Evolutionary conservation across 2,113 vertebrate genomes (phyloP).

Genomic region (Odocoileus hemionus): DNA sequence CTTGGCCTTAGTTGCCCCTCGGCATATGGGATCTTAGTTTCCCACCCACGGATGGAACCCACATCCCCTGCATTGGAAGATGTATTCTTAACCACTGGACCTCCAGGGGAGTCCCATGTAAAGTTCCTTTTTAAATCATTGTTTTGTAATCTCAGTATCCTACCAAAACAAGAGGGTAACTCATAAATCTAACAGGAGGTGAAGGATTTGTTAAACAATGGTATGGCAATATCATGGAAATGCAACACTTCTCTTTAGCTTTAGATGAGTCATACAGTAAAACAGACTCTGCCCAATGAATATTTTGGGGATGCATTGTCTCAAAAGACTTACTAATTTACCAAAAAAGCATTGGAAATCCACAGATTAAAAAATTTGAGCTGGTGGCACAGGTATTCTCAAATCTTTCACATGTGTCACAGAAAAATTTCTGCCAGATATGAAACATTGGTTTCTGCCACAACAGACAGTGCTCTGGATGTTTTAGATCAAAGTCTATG

Average conservation of each 20-base stretch:
- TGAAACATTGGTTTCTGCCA: background rate
- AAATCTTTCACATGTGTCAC: background rate
- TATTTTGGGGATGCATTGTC: background rate
- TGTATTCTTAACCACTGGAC: background rate
- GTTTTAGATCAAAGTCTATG: background rate
- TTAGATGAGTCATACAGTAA: background rate
- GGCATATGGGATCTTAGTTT: background rate
- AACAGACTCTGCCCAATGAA: background rate
- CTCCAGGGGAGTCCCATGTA: background rate
- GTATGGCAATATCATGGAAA: background rate
- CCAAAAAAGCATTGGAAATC: background rate
- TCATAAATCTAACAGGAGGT: background rate
- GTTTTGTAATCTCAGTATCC: background rate
- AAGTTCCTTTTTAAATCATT: background rate
- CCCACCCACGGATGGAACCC: background rate
- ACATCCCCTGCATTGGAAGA: background rate
- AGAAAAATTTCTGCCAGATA: background rate
- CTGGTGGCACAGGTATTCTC: background rate
- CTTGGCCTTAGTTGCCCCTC: background rate
- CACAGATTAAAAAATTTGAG: background rate
- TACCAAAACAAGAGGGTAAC: background rate
- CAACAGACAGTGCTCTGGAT: background rate
- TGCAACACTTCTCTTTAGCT: background rate
- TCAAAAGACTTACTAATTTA: background rate
- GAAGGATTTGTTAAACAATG: background rate